Percentiles rank a stretch among this genome's conserved stretches.
These are phyloP conservation scores for Drosophila emarginata DNA, from an alignment of 2,888 invertebrate species.

Conservation along the genomic window DNA sequence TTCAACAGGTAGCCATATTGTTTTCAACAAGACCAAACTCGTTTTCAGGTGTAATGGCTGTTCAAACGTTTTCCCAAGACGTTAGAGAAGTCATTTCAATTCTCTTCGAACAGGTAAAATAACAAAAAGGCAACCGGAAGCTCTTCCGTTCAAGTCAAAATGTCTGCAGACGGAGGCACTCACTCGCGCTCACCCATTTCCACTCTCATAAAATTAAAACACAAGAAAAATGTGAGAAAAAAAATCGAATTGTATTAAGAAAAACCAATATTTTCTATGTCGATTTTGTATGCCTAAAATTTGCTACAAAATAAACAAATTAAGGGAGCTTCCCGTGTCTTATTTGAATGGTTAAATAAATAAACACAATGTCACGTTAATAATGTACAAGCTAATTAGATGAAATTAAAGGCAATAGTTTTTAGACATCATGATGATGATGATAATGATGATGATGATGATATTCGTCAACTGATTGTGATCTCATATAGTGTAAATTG, in stretches of 20 bases:
- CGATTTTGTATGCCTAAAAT: conserved; percentile 41
- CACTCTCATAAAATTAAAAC: conserved; percentile 2
- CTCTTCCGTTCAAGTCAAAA: conserved; percentile 23
- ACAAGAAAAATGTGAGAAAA: conserved; percentile 19
- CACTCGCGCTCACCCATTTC: conserved; percentile 27
- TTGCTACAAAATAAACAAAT: conserved; percentile 62
- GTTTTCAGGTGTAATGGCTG: conserved; percentile 31
- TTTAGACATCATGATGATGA: conserved; percentile 9
- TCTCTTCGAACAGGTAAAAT: conserved; percentile 45
- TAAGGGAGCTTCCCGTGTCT: conserved; percentile 50
- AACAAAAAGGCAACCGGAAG: conserved; percentile 74
- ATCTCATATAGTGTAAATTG: conserved; percentile 69
- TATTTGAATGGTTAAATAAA: conserved; percentile 52
- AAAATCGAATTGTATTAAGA: conserved; percentile 8
- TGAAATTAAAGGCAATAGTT: conserved; percentile 40
- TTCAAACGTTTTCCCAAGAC: conserved; percentile 13
- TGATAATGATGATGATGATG: neutral
- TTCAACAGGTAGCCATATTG: conserved; percentile 65
- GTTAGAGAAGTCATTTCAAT: conserved; percentile 7
- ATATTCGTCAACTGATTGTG: conserved; percentile 39
- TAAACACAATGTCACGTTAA: conserved; percentile 72
- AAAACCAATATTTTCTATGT: conserved; percentile 49
- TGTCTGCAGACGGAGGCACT: conserved; percentile 42
- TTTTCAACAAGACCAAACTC: conserved; percentile 31
- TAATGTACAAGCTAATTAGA: conserved; percentile 69